These are phyloP conservation scores for Corbicula japonica DNA, from an alignment of 2,888 invertebrate species.

Conservation along the genomic window DNA sequence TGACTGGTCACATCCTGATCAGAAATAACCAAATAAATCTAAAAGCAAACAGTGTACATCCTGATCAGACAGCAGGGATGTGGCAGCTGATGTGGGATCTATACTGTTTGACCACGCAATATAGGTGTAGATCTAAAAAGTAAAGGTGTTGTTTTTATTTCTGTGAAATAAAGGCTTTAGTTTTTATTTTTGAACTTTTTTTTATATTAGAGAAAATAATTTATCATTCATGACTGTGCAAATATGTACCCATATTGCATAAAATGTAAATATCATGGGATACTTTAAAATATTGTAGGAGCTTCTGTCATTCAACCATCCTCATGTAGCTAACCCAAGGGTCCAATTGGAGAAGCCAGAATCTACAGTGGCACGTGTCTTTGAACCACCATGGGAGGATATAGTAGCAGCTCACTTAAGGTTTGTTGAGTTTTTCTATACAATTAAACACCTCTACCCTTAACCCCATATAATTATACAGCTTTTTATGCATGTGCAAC, in stretches of 20 bases:
- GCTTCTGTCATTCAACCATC: constrained; percentile 88
- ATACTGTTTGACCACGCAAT: no score
- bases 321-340: constrained; percentile 91
- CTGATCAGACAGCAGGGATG: no score
- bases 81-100: no score
- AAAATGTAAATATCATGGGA: not conserved
- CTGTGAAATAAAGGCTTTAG: no score
- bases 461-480: not conserved
- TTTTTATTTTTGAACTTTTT: no score
- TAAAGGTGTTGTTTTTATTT: no score
- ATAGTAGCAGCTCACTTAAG: constrained; percentile 92
- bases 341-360: constrained; percentile 91
- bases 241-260: not conserved
- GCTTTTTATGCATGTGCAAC: not conserved
- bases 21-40: no score
- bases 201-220: no score
- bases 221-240: not conserved
- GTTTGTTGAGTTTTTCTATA: constrained; percentile 84
- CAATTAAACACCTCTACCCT: not conserved
- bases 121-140: no score
- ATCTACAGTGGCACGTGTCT: constrained; percentile 90
- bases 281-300: constrained; percentile 74
- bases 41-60: no score
- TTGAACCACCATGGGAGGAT: constrained; percentile 92
- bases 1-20: no score